Base-by-base conservation (phyloP, 2,888 invertebrate species). In the Taphrorychus bicolor region DNA sequence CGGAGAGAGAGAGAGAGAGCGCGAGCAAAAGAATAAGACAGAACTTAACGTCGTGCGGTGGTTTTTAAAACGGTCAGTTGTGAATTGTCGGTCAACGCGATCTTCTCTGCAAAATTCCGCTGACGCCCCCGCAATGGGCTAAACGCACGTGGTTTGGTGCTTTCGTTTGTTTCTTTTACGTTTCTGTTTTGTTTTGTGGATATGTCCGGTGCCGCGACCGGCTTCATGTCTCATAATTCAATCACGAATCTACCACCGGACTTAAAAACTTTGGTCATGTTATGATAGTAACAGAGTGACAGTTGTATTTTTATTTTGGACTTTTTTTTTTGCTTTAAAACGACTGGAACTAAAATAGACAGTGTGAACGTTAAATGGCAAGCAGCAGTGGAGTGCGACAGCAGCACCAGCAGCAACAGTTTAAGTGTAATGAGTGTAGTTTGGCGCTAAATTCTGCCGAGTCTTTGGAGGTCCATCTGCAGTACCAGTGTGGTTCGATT, bases 401-500 rank as follows among this genome's bases (percentile, higher is more conserved):
- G 21, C 17, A 18, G 16, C 24, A 9, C 23, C 54, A 54, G 19
- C 86, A 83, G 81, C 85, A 85, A 78, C 87, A 88, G 76, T 87
- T 87, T 81, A 88, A 88, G 79, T 93, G 92, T 83, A 89, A 89
- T 82, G 88, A 91, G 82, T 93, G 92, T 84, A 89, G 89, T 76
- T 83, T 91, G 73, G 87, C 86, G 77, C 87, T 93, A 79, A 91
- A 93, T 80, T 90, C 91, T 75, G 87, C 87, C 67, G 90, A 90
- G 77, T 92, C 91, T 68, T 85, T 93, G 73, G 90, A 92, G 77
- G 92, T 92, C 72, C 93, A 93, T 83, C 84, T 91, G 76, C 89
- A 90, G 78, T 93, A 92, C 81, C 78, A 73, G 91, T 90, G 91
- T 81, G 91, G 92, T 78, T 84, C 91, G 75, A 84, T 91, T 77